Evolutionary conservation across 92 coral and sea anemone species (phyloP).

Genomic region (Parazoanthus darwini): DNA sequence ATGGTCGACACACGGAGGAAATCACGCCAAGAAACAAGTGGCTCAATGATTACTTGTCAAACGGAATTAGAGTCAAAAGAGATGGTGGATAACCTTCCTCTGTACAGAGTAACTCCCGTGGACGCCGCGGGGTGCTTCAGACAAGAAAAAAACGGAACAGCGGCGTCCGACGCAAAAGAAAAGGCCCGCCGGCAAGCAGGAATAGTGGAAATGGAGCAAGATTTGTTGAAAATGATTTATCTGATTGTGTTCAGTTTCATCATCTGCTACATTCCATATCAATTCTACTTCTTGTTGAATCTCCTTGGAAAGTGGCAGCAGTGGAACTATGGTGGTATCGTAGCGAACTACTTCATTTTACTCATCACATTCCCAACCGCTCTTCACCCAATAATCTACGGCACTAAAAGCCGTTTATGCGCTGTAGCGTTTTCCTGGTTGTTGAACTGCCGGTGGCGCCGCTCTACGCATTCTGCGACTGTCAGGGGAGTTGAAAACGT

Average conservation of each 20-base stretch:
- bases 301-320: neutral
- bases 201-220: conserved; percentile 45
- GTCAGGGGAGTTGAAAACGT: too few relatives aligned
- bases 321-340: conserved; percentile 7
- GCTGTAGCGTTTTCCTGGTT: conserved; percentile 37
- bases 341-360: conserved; percentile 2
- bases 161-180: neutral
- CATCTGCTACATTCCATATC: conserved; percentile 36
- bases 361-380: conserved; percentile 10
- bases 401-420: conserved; percentile 40
- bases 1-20: conserved; percentile 27
- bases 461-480: neutral
- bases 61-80: conserved; percentile 28
- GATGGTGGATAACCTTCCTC: neutral
- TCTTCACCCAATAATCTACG: conserved; percentile 40
- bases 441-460: conserved; percentile 33
- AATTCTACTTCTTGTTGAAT: neutral
- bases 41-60: conserved; percentile 24
- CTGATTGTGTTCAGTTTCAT: conserved; percentile 38
- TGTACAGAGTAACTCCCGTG: neutral
- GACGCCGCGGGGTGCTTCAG: neutral
- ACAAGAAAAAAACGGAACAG: neutral
- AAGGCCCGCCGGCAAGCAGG: neutral
- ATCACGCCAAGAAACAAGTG: conserved; percentile 28
- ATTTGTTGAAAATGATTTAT: conserved; percentile 37